Evolutionary conservation across 1,140 invertebrate species (phyloP), one percentile per base, ranked within the genome.

Genomic region (Platyura marginata): DNA sequence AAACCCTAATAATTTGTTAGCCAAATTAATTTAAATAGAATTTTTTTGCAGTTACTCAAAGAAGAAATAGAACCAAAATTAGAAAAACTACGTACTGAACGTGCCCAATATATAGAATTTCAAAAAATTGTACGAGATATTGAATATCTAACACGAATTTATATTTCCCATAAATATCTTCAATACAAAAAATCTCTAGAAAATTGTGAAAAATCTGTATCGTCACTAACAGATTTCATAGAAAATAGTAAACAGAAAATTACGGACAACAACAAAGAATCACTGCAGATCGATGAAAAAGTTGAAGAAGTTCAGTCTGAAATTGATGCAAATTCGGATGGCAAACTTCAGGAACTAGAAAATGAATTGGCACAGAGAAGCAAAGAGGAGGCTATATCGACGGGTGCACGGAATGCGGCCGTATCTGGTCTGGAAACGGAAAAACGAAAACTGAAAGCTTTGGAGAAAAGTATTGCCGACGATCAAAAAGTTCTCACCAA

Each of bases 31-130:
- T n/a, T n/a, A n/a, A n/a, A 57, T 40, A 21, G 3, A 5, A 13
- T 20, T 18, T 25, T 5, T 8, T 25, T 56, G n/a, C 50, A 91
- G 81, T 74, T 93, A 43, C 65, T 94, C 4, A 74, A 70, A 42
- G 89, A 95, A 63, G 87, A 93, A 56, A 84, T 96, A 34, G 74
- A 72, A 18, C 92, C 93, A 0, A 90, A 81, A 54, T 60, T 97
- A 37, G 71, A 79, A 22, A 92, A 88, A 61, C 60, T 97, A 20
- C 81, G 86, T 54, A 75, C 87, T 47, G 91, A 98, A 55, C 68
- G 86, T 34, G 65, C 74, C 1, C 77, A 82, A 44, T 95, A 87
- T 60, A 66, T 90, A 36, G 88, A 96, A 59, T 95, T 80, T 56
- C 86, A 94, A 60, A 81, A 87, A 51, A 68, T 85, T 5, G 75